Evolutionary conservation across 2,113 vertebrate genomes (phyloP).

Genomic region (Sinocyclocheilus grahami): DNA sequence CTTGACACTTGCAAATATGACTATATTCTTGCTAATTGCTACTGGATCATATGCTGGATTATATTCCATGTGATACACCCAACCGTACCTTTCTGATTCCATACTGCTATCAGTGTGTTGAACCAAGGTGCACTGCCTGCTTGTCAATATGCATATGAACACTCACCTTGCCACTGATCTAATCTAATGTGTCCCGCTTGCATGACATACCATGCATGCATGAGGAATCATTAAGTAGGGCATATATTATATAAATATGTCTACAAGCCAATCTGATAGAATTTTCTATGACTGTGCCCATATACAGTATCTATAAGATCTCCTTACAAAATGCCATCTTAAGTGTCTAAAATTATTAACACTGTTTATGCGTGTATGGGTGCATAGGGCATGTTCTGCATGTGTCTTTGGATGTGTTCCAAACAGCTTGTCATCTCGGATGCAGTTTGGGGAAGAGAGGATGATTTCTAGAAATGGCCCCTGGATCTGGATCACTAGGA

Average conservation of each 20-base stretch:
- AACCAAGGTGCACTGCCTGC: not conserved
- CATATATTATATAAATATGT: not conserved
- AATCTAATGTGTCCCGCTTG: not conserved
- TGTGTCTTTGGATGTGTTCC: not conserved
- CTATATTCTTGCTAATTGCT: slow-evolving; percentile 20
- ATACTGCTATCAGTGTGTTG: not conserved
- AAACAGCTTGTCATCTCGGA: slow-evolving; percentile 34
- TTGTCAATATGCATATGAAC: not conserved
- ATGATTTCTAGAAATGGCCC: slow-evolving; percentile 4
- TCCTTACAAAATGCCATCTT: not conserved
- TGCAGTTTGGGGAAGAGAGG: not conserved
- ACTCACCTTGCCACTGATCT: not conserved
- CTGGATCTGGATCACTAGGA: slow-evolving; percentile 18
- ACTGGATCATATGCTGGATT: slow-evolving; percentile 41
- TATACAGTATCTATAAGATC: slow-evolving; percentile 9
- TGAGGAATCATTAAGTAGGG: slow-evolving; percentile 18
- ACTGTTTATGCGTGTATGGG: slow-evolving; percentile 20
- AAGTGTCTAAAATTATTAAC: slow-evolving; percentile 1
- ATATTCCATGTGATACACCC: slow-evolving; percentile 39
- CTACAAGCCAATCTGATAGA: not conserved
- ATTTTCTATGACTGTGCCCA: not conserved
- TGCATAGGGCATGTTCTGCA: slow-evolving; percentile 16
- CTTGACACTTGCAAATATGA: slow-evolving; percentile 39
- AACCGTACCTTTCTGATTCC: slow-evolving; percentile 3
- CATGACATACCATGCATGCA: slow-evolving; percentile 23